phyloP scores from a whole-genome alignment of 2,888 invertebrate species.

The Limulus polyphemus region DNA sequence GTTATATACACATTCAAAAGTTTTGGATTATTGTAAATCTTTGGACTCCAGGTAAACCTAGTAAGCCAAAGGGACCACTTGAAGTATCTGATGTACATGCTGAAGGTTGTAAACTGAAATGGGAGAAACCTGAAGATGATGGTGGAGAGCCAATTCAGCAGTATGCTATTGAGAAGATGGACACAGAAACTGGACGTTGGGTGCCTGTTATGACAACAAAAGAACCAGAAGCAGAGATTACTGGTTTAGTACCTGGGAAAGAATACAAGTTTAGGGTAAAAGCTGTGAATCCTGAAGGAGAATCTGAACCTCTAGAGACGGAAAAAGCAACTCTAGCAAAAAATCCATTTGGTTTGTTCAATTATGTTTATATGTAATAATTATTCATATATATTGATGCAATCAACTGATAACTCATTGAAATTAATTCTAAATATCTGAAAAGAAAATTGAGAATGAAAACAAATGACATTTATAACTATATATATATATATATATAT shows the following conservation, averaged over 20 bases:
- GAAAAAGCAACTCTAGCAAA: slow-evolving; percentile 86
- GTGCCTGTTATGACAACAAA: slow-evolving; percentile 71
- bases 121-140: slow-evolving; percentile 94
- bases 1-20: too few species aligned
- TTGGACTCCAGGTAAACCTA: slow-evolving; percentile 47
- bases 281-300: slow-evolving; percentile 91
- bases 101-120: slow-evolving; percentile 83
- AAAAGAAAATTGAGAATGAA: too few species aligned
- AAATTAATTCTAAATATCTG: too few species aligned
- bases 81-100: slow-evolving; percentile 82
- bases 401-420: too few species aligned
- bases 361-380: too few species aligned
- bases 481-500: too few species aligned
- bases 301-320: slow-evolving; percentile 85
- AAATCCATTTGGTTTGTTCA: slow-evolving; percentile 71
- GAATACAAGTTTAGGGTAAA: slow-evolving; percentile 96
- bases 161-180: slow-evolving; percentile 94
- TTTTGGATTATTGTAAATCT: too few species aligned
- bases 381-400: too few species aligned
- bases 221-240: slow-evolving; percentile 67
- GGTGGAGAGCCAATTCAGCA: slow-evolving; percentile 86
- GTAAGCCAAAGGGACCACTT: slow-evolving; percentile 85
- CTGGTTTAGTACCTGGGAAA: slow-evolving; percentile 89
- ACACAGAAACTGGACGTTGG: slow-evolving; percentile 82
- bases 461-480: too few species aligned